These are phyloP conservation scores for Bombyx mori DNA, from an alignment of 1,140 invertebrate species.

Conservation along the genomic window DNA sequence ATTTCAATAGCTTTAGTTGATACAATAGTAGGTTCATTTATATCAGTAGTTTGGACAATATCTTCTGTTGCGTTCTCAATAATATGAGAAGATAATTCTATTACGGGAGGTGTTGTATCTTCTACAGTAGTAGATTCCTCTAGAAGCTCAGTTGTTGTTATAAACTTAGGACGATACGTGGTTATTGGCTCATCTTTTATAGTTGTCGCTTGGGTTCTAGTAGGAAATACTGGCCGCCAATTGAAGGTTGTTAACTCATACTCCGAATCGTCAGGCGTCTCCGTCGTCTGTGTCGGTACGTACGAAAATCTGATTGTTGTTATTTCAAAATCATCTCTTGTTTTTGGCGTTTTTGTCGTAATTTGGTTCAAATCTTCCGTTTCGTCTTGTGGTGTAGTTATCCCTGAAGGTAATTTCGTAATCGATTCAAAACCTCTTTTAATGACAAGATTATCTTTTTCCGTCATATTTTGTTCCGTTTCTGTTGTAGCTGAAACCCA, in stretches of 20 bases:
- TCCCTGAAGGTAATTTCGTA: slow-evolving; percentile 52
- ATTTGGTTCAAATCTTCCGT: slow-evolving; percentile 30
- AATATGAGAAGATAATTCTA: slow-evolving; percentile 41
- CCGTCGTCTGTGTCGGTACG: slow-evolving; percentile 31
- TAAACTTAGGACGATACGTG: slow-evolving; percentile 55
- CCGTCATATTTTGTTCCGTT: slow-evolving; percentile 38
- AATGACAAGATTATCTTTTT: slow-evolving; percentile 41
- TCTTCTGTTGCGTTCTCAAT: slow-evolving; percentile 22
- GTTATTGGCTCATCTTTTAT: slow-evolving; percentile 43
- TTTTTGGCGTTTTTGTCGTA: slow-evolving; percentile 26
- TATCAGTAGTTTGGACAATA: slow-evolving; percentile 14
- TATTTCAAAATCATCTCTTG: slow-evolving; percentile 44
- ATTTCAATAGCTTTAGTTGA: slow-evolving; percentile 10
- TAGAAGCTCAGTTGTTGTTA: slow-evolving; percentile 29
- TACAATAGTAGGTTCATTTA: slow-evolving; percentile 9
- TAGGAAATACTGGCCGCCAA: slow-evolving; percentile 43
- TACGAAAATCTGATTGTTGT: slow-evolving; percentile 61
- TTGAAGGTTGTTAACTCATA: slow-evolving; percentile 24
- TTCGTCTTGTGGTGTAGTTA: slow-evolving; percentile 54
- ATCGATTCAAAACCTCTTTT: slow-evolving; percentile 61
- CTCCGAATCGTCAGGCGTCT: slow-evolving; percentile 7
- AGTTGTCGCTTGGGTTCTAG: slow-evolving; percentile 37
- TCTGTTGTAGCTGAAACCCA: slow-evolving; percentile 36
- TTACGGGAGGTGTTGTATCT: slow-evolving; percentile 30
- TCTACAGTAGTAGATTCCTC: slow-evolving; percentile 37